phyloP scores from a whole-genome alignment of 2,113 vertebrate genomes.

The Euleptes europaea region DNA sequence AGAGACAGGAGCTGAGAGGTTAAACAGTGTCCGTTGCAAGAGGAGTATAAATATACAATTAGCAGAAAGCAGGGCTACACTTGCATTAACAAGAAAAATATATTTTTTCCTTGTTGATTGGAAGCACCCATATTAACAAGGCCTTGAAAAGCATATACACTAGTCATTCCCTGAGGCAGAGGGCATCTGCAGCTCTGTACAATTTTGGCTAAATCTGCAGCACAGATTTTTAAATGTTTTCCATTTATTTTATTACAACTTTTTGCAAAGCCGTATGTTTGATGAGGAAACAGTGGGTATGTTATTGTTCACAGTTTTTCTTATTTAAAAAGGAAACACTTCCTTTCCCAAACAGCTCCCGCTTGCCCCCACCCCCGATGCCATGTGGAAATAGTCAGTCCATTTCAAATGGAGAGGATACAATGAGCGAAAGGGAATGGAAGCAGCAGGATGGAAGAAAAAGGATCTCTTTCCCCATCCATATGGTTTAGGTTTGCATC shows the following conservation, averaged over 20 bases:
- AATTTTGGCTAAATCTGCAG: constrained; percentile 60
- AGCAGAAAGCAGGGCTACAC: background rate
- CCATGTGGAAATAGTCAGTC: constrained; percentile 61
- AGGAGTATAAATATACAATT: background rate
- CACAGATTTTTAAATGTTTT: constrained; percentile 69
- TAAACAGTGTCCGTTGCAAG: background rate
- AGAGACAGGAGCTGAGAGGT: background rate
- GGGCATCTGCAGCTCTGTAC: constrained; percentile 48
- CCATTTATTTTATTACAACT: constrained; percentile 53
- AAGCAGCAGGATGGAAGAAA: constrained; percentile 53
- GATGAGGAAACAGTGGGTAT: constrained; percentile 58
- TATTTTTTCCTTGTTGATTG: background rate
- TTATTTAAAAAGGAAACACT: constrained; percentile 54
- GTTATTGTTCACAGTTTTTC: constrained; percentile 53
- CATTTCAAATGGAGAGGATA: constrained; percentile 56
- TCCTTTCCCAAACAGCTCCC: constrained; percentile 45
- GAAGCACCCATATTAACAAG: constrained; percentile 7
- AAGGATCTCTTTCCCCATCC: constrained; percentile 73
- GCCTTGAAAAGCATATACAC: background rate
- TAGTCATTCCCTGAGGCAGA: constrained; percentile 52
- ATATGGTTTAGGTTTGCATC: constrained; percentile 79
- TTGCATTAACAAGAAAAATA: background rate
- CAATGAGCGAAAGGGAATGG: constrained; percentile 33
- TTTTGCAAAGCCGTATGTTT: constrained; percentile 67
- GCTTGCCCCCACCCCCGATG: constrained; percentile 36